phyloP scores from a whole-genome alignment of 2,888 invertebrate genomes.

The Pharmacophagus antenor region DNA sequence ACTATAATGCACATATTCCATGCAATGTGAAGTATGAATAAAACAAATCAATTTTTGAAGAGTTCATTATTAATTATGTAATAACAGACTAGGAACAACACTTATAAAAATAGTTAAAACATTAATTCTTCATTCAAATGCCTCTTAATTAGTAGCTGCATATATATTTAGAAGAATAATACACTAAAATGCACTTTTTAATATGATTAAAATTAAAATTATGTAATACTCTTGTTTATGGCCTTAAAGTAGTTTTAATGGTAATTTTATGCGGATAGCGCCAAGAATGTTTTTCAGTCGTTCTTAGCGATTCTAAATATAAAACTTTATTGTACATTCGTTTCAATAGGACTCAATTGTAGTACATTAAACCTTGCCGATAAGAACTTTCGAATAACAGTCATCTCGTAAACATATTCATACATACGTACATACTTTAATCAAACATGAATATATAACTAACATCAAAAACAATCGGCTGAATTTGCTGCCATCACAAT shows the following conservation, averaged over 20 bases:
- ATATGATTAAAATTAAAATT: neutral
- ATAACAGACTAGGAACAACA: constrained; percentile 24
- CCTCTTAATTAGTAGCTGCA: constrained; percentile 11
- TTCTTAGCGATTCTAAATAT: neutral
- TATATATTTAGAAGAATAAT: neutral
- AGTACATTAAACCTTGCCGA: neutral
- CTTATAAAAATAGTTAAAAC: constrained; percentile 14
- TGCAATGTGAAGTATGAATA: neutral
- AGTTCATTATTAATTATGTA: neutral
- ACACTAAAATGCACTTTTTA: neutral
- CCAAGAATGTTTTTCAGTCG: neutral
- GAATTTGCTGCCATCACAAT: neutral
- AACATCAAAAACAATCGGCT: neutral
- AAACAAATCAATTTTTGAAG: constrained; percentile 2
- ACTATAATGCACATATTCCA: too few species aligned
- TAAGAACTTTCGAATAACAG: neutral
- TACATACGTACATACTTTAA: neutral
- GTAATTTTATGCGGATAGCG: neutral
- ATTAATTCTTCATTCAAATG: constrained; percentile 7
- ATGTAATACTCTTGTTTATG: neutral
- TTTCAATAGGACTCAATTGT: neutral
- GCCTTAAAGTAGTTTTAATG: neutral
- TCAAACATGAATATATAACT: neutral
- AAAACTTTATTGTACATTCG: neutral
- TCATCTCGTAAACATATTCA: neutral